These are phyloP conservation scores for Trachurus trachurus DNA, from an alignment of 2,797 vertebrate genomes.

Conservation along the genomic window DNA sequence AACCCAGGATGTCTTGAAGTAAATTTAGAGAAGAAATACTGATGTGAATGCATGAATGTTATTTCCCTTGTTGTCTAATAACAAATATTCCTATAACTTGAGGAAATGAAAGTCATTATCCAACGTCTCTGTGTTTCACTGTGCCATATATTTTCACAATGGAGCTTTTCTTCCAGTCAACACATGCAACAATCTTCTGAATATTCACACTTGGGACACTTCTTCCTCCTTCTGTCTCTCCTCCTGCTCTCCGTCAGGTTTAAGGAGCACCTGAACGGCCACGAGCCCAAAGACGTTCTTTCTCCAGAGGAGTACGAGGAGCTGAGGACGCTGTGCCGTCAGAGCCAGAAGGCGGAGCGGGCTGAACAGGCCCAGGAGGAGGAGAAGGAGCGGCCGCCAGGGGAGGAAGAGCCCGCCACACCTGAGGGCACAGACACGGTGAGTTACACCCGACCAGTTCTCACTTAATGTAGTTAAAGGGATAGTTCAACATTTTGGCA, in stretches of 20 bases:
- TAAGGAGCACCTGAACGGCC: conserved; percentile 83
- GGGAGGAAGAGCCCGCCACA: conserved; percentile 86
- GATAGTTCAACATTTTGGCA: too few relatives aligned
- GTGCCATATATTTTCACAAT: neutral
- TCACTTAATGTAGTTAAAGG: too few relatives aligned
- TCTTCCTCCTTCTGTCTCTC: neutral
- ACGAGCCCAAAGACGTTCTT: conserved; percentile 83
- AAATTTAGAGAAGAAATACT: neutral
- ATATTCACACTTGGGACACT: neutral
- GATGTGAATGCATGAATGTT: neutral
- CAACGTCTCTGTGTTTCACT: neutral
- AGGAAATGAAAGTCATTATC: neutral
- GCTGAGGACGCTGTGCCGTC: conserved; percentile 80
- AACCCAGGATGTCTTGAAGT: too few relatives aligned
- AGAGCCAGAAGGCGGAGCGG: conserved; percentile 82
- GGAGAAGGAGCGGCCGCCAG: conserved; percentile 85
- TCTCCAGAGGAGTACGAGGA: conserved; percentile 85
- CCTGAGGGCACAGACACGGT: conserved; percentile 73
- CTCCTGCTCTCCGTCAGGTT: conserved; percentile 76
- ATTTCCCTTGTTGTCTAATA: neutral
- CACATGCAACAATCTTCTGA: neutral
- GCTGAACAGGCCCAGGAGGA: conserved; percentile 79
- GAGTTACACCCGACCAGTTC: conserved; percentile 25
- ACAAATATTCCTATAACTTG: neutral
- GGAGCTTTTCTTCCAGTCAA: neutral